A percentile compares a stretch with the other conserved stretches of the same genome.
Evolutionary conservation across 2,797 vertebrate species (phyloP).

Genomic region (Heterohyrax brucei): DNA sequence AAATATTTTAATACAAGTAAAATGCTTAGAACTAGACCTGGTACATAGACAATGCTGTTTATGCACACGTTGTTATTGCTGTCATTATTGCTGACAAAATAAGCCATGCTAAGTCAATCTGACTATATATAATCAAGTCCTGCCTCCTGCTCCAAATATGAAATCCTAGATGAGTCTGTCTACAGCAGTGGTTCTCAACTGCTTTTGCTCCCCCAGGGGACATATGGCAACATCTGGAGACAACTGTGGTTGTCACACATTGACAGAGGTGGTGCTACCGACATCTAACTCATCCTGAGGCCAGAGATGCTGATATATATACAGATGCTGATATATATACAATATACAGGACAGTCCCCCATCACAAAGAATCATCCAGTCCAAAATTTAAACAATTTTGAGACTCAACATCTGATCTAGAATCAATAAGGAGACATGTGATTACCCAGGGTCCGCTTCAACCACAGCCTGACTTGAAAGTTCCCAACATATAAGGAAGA

Average conservation of each 20-base stretch:
- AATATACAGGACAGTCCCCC: not conserved
- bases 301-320: too few relatives aligned
- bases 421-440: not conserved
- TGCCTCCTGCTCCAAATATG: not conserved
- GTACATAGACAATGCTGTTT: not conserved
- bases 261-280: not conserved
- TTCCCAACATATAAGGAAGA: not conserved
- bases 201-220: not conserved
- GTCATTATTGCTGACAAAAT: not conserved
- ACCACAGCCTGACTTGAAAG: not conserved
- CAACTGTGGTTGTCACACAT: not conserved
- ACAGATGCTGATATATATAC: not conserved
- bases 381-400: not conserved
- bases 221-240: not conserved
- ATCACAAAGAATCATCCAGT: not conserved
- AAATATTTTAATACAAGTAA: not conserved
- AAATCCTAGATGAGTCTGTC: not conserved
- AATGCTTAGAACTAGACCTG: not conserved
- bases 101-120: not conserved
- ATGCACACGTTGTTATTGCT: not conserved
- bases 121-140: not conserved
- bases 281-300: too few relatives aligned
- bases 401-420: not conserved
- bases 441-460: not conserved
- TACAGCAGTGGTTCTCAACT: not conserved